Evolutionary conservation across 2,113 vertebrate species (phyloP).

Genomic region (Colossoma macropomum): DNA sequence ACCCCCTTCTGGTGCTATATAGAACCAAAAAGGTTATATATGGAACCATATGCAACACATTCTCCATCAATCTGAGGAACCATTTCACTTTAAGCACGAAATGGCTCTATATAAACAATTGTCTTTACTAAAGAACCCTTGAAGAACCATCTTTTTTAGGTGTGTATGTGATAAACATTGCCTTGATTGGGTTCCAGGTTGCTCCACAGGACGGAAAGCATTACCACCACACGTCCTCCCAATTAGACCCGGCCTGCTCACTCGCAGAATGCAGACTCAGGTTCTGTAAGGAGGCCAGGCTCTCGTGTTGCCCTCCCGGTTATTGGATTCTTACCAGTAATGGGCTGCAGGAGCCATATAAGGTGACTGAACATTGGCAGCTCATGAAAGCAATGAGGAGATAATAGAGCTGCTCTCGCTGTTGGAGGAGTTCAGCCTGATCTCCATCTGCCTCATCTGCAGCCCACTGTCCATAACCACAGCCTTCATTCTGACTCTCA

Average conservation of each 20-base stretch:
- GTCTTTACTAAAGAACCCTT: no score
- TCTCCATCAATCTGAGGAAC: no score
- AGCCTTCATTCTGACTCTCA: no score
- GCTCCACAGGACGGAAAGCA: not conserved
- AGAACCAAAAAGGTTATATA: no score
- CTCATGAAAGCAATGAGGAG: conserved; percentile 3
- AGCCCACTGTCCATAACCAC: no score
- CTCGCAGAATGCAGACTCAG: conserved; percentile 18
- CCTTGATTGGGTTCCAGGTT: not conserved
- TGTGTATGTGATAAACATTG: not conserved
- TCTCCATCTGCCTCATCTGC: not conserved
- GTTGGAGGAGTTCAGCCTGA: not conserved
- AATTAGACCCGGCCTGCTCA: not conserved
- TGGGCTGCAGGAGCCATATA: not conserved
- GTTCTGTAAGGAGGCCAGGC: conserved; percentile 29
- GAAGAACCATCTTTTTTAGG: no score
- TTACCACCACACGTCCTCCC: not conserved
- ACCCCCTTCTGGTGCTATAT: no score
- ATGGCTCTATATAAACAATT: no score
- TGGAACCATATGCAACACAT: no score
- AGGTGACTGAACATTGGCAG: conserved; percentile 15
- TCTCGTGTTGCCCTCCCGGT: not conserved
- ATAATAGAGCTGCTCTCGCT: conserved; percentile 4
- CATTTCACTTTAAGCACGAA: no score
- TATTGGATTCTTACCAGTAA: conserved; percentile 39